phyloP scores from a whole-genome alignment of 2,797 vertebrate genomes.

The Pipistrellus pygmaeus region DNA sequence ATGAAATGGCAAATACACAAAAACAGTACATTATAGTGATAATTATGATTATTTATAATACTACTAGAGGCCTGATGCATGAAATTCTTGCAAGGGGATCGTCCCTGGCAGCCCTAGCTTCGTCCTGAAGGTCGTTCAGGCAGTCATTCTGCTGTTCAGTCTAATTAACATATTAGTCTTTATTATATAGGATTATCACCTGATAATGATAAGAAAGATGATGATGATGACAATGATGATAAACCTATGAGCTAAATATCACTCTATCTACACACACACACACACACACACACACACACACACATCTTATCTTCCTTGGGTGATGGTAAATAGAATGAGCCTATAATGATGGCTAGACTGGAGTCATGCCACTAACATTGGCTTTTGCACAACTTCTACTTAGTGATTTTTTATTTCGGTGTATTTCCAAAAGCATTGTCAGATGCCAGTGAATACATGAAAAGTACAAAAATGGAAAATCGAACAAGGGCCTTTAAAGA shows the following conservation, averaged over 20 bases:
- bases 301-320: background rate
- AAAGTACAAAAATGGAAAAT: background rate
- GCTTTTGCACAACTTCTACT: background rate
- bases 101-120: too few relatives aligned
- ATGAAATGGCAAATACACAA: background rate
- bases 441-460: background rate
- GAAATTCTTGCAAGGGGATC: too few relatives aligned
- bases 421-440: background rate
- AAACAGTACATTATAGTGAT: background rate
- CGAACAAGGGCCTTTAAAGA: conserved; percentile 31
- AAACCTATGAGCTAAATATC: background rate
- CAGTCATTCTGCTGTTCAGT: too few relatives aligned
- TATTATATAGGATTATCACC: background rate
- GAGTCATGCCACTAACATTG: background rate
- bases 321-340: background rate
- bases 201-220: background rate
- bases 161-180: too few relatives aligned
- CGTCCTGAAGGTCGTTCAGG: too few relatives aligned
- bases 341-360: background rate
- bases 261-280: background rate
- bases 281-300: background rate
- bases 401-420: conserved; percentile 14
- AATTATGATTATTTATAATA: background rate
- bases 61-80: too few relatives aligned
- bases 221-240: background rate